Percentiles rank a stretch among this genome's conserved stretches.
These are phyloP conservation scores for Mesocricetus auratus DNA, from an alignment of 2,113 vertebrate species.

Conservation along the genomic window DNA sequence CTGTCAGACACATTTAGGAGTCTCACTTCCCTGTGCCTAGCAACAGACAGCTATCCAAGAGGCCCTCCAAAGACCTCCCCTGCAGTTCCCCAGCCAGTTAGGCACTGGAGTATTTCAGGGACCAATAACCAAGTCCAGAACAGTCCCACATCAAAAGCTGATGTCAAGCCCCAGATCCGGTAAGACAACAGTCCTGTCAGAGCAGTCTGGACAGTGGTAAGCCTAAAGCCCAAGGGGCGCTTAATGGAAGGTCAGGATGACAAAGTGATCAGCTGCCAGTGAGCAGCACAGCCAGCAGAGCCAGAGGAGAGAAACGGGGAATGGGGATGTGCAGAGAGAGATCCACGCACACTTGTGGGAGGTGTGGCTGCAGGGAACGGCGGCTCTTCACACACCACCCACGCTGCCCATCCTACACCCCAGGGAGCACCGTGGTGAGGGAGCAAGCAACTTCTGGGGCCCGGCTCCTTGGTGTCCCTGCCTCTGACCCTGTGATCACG, in stretches of 20 bases:
- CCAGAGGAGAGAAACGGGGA: not conserved
- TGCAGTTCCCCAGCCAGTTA: not conserved
- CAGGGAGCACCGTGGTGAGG: not conserved
- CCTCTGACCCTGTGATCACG: too few relatives aligned
- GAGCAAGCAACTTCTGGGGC: not conserved
- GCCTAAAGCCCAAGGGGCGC: not conserved
- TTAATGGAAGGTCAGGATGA: rapidly evolving
- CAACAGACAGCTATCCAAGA: not conserved
- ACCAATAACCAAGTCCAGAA: not conserved
- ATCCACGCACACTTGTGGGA: constrained; percentile 21
- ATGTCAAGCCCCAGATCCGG: not conserved
- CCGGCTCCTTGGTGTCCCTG: not conserved
- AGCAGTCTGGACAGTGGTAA: not conserved
- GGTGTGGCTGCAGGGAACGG: constrained; percentile 29
- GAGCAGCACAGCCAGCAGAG: not conserved
- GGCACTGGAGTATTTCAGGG: not conserved
- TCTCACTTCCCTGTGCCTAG: not conserved
- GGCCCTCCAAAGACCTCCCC: not conserved
- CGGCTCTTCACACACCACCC: not conserved
- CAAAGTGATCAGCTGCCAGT: not conserved
- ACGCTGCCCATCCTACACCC: not conserved
- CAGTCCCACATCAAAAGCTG: not conserved
- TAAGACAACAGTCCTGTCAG: not conserved
- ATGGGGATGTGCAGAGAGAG: not conserved
- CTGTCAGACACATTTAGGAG: not conserved